phyloP scores from a whole-genome alignment of 1,140 invertebrate genomes.

The Drosophila pallidifrons region DNA sequence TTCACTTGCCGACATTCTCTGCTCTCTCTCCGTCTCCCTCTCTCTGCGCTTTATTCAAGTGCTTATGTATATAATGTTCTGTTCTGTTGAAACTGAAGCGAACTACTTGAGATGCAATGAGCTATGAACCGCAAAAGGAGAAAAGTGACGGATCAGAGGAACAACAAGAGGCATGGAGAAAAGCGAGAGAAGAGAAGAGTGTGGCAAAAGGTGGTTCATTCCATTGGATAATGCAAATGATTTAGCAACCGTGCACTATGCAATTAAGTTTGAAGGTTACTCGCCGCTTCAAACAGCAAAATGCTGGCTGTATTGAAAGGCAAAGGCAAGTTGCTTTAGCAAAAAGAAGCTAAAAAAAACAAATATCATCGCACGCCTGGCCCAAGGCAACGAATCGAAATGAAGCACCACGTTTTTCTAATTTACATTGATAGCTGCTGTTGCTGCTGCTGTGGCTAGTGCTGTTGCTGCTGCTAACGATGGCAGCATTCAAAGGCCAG shows the following conservation, averaged over 20 bases:
- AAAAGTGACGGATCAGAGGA: conserved; percentile 36
- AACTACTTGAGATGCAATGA: conserved; percentile 76
- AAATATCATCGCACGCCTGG: conserved; percentile 22
- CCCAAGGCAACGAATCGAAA: conserved; percentile 67
- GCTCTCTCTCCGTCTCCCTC: neutral
- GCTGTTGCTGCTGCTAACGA: conserved; percentile 60
- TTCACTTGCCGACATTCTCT: conserved; percentile 41
- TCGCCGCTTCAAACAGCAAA: conserved; percentile 29
- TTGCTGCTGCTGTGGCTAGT: neutral
- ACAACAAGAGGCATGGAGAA: neutral
- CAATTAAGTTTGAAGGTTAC: conserved; percentile 81
- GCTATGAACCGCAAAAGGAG: conserved; percentile 74
- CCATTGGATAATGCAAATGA: conserved; percentile 77
- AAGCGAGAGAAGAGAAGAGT: neutral
- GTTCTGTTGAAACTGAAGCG: conserved; percentile 16
- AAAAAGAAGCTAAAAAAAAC: conserved; percentile 37
- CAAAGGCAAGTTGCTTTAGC: conserved; percentile 37
- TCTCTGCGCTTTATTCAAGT: too few species aligned
- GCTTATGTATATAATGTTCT: too few species aligned
- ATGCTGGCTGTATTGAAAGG: conserved; percentile 49
- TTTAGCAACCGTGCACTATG: conserved; percentile 64
- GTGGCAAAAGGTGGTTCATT: neutral
- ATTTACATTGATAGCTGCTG: conserved; percentile 78
- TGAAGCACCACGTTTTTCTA: conserved; percentile 67
- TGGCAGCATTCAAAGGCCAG: conserved; percentile 71